Percentiles rank a stretch among this genome's conserved stretches.
These are phyloP conservation scores for Otus sunia DNA, from an alignment of 2,113 vertebrate species.

Conservation along the genomic window DNA sequence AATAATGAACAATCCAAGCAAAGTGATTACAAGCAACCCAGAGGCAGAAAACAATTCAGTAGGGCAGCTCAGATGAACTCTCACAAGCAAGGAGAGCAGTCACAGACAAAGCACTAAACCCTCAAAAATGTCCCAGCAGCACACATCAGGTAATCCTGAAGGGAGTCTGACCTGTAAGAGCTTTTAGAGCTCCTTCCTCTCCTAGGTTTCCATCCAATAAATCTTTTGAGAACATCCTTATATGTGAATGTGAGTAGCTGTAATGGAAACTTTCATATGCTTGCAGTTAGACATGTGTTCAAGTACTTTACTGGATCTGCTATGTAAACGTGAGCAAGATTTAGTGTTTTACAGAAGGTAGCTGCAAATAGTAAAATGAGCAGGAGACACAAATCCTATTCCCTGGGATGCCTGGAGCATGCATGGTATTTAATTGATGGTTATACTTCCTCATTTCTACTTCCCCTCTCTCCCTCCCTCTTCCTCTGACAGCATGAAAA, in stretches of 20 bases:
- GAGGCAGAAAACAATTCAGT: slow-evolving; percentile 25
- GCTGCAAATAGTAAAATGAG: neutral
- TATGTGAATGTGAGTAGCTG: neutral
- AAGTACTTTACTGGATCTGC: neutral
- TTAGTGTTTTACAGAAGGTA: neutral
- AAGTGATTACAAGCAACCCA: slow-evolving; percentile 10
- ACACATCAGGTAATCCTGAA: neutral
- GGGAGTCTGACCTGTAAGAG: neutral
- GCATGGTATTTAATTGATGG: neutral
- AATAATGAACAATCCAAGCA: slow-evolving; percentile 42
- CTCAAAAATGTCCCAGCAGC: neutral
- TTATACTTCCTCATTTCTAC: neutral
- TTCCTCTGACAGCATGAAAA: slow-evolving; percentile 39
- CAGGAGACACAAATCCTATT: neutral
- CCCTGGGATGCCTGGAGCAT: neutral
- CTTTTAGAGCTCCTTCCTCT: neutral
- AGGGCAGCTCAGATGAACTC: neutral
- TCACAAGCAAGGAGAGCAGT: neutral
- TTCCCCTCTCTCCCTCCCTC: neutral
- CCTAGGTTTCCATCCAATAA: neutral
- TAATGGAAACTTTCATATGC: neutral
- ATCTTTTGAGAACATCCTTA: neutral
- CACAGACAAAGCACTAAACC: neutral
- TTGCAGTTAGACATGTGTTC: neutral
- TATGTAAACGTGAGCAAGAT: neutral